Conservation (phyloP, 2,113 vertebrate species). For the Promerops cafer region DNA sequence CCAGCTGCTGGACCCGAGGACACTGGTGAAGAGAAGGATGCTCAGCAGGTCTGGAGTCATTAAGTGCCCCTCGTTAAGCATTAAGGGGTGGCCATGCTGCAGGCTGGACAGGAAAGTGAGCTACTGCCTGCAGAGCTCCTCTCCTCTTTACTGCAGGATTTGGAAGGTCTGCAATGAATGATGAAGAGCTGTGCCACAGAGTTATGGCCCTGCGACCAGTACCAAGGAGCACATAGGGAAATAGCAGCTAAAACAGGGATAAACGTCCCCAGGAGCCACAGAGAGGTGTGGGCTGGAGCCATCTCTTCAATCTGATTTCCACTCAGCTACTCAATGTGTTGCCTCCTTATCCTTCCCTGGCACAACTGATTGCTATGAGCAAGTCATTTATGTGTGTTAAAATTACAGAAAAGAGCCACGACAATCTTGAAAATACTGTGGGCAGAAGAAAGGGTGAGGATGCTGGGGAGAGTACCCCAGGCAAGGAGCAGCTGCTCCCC, state of each 20-base stretch:
- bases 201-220: rapidly evolving
- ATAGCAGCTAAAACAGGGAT: neutral
- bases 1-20: neutral
- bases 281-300: neutral
- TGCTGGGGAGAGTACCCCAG: neutral
- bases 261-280: neutral
- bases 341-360: neutral
- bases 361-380: neutral
- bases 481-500: neutral
- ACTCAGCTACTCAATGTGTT: neutral
- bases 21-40: neutral
- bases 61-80: rapidly evolving
- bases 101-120: neutral
- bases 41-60: neutral
- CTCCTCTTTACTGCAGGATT: neutral
- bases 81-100: neutral
- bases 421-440: neutral
- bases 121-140: neutral
- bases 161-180: neutral
- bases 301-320: neutral
- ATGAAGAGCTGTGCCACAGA: neutral
- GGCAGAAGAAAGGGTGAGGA: neutral
- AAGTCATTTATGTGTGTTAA: neutral
- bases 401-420: neutral
- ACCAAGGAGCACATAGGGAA: neutral